Base-by-base conservation (phyloP, 2,113 vertebrate species). In the Nothoprocta perdicaria region DNA sequence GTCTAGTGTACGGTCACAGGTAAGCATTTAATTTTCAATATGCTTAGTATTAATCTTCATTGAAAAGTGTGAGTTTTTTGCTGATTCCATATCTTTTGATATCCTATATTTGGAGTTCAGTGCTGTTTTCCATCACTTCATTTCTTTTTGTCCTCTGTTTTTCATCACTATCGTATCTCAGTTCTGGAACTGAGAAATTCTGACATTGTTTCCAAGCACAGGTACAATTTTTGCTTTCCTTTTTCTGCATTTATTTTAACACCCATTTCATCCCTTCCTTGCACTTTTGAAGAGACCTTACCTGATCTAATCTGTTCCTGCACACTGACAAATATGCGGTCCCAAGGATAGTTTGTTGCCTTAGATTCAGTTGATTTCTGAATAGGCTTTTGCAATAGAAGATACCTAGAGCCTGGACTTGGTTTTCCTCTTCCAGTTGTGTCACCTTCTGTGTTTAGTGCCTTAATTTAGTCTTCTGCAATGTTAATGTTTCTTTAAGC, bases 1-100 rank as follows among this genome's bases (percentile, higher is more conserved):
- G 19, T 67, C 53, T 82, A 46, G 26, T 38, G n/a, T 84, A 48
- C 85, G 76, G 46, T 75, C 57, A 83, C 88, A 97, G 97, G 97
- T 97, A 97, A 94, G 92, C 33, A 57, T 53, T 85, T 93, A 65
- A 60, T 60, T 14, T 93, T 93, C 40, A 24, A 3, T 86, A 45
- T 86, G 35, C 1, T 84, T 94, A 10, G 38, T 90, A 13, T 74
- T 75, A 52, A 53, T 80, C 90, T 84, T 78, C 33, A 13, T 27
- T 43, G 61, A 60, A 73, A 43, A 46, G 9, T 33, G 29, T 52
- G 10, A 67, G 6, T 7, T 9, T 2, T 58, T 83, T 81, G n/a
- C 66, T 85, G 50, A 35, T 90, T 77, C 21, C 6, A 0, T 86
- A 33, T 79, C 21, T 88, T 60, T 81, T 11, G 7, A 50, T 61